These are phyloP conservation scores for Nansenia antarctica DNA, from an alignment of 2,113 vertebrate species.

Conservation along the genomic window DNA sequence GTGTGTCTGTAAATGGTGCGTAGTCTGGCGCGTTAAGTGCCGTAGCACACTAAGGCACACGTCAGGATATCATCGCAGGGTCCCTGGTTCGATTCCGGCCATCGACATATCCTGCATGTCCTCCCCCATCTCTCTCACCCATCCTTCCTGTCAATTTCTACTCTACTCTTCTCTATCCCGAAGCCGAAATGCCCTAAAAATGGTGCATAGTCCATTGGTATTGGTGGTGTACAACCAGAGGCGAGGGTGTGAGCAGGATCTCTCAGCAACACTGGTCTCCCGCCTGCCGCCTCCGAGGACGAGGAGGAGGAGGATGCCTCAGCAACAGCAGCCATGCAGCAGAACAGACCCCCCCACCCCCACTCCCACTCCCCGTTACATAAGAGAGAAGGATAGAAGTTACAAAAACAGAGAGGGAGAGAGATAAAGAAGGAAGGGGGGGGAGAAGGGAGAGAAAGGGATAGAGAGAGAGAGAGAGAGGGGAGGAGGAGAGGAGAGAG, in stretches of 20 bases:
- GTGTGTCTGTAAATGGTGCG: too few relatives aligned
- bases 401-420: background rate
- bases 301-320: background rate
- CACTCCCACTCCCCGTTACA: constrained; percentile 61
- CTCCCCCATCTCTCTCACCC: too few relatives aligned
- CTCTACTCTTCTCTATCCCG: too few relatives aligned
- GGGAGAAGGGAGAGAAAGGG: background rate
- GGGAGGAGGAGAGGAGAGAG: too few relatives aligned
- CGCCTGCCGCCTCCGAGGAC: background rate
- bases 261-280: background rate
- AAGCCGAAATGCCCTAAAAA: too few relatives aligned
- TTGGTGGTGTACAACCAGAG: background rate
- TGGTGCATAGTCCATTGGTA: background rate
- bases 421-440: too few relatives aligned
- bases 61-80: too few relatives aligned
- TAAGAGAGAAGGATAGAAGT: constrained; percentile 56
- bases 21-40: too few relatives aligned
- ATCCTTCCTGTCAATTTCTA: too few relatives aligned
- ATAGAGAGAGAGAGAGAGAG: background rate
- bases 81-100: too few relatives aligned
- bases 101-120: too few relatives aligned
- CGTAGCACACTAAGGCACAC: too few relatives aligned
- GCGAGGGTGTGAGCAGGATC: background rate
- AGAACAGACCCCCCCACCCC: constrained; percentile 45
- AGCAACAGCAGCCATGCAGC: constrained; percentile 60